Base-by-base conservation (phyloP, 2,113 vertebrate genomes). In the Sphaerodactylus townsendi region DNA sequence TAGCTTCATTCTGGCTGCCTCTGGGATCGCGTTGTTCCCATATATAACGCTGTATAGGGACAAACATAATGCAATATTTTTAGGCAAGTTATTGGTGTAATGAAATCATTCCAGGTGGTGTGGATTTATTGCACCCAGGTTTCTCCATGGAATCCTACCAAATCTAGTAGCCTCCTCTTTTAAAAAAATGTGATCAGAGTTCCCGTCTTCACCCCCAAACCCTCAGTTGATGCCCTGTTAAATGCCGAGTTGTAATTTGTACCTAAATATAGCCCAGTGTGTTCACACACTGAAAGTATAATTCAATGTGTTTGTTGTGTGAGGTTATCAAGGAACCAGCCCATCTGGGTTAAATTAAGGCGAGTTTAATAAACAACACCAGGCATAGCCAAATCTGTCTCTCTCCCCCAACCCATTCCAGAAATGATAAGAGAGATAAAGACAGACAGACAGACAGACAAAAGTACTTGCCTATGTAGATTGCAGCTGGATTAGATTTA, bases 321-420 rank as follows among this genome's bases (percentile, higher is more conserved):
- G 72, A 91, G 90, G 87, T 82, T 92, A 93, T 93, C 93, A 92
- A 79, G 88, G 90, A 90, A 89, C 90, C 77, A 88, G 88, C 89
- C 91, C 95, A 92, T 95, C 91, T 88, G 94, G 92, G 93, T 91
- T 94, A 92, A 91, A 96, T 95, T 96, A 95, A 92, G 91, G 75
- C 50, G 82, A 90, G 77, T 90, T 93, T 92, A 92, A 92, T 87
- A 85, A 92, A 84, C 1, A 28, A 79, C 33, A 23, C 85, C 78
- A 69, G 35, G 30, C 56, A 19, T n/a, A 2, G n/a, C 25, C 74
- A 62, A 37, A 21, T 50, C 15, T n/a, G n/a, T 74, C 17, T 10
- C 64, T 48, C 35, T 41, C 30, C 59, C 59, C 59, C 59, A 62
- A 62, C 15, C 25, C 10, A 53, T 53, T n/a, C 62, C 25, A 15